These are phyloP conservation scores for Thinocorus orbignyianus DNA, from an alignment of 2,113 vertebrate genomes.

Conservation along the genomic window DNA sequence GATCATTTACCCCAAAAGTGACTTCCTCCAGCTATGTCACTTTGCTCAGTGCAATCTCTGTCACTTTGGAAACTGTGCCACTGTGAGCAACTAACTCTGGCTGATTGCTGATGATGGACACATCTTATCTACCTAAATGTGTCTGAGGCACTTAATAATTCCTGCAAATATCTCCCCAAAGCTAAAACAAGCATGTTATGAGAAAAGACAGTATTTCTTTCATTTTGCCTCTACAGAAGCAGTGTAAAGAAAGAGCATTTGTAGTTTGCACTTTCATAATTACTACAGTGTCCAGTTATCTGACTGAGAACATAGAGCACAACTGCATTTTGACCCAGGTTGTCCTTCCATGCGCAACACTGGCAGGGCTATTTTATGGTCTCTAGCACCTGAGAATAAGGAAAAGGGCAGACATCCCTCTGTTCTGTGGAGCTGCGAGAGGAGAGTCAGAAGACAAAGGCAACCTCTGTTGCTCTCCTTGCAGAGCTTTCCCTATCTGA, in stretches of 20 bases:
- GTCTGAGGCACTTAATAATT: not conserved
- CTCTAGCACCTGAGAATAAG: not conserved
- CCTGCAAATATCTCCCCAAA: not conserved
- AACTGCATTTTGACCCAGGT: not conserved
- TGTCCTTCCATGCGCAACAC: not conserved
- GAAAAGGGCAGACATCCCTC: not conserved
- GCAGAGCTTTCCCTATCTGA: not conserved
- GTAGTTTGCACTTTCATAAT: not conserved
- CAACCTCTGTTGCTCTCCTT: not conserved
- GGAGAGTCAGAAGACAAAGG: not conserved
- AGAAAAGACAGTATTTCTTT: not conserved
- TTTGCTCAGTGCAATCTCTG: not conserved
- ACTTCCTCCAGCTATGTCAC: not conserved
- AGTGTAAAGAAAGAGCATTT: not conserved
- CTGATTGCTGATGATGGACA: not conserved
- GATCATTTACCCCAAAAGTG: not conserved
- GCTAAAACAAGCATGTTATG: not conserved
- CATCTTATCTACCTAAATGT: not conserved
- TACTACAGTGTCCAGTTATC: not conserved
- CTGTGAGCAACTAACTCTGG: not conserved
- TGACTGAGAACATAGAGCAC: not conserved
- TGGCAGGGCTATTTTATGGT: not conserved
- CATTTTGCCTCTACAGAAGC: not conserved
- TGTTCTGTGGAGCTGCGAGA: accelerated
- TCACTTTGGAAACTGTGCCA: not conserved